Evolutionary conservation across 2,888 invertebrate species (phyloP), one percentile per base, ranked within the genome.

Genomic region (Diaphora mendica): DNA sequence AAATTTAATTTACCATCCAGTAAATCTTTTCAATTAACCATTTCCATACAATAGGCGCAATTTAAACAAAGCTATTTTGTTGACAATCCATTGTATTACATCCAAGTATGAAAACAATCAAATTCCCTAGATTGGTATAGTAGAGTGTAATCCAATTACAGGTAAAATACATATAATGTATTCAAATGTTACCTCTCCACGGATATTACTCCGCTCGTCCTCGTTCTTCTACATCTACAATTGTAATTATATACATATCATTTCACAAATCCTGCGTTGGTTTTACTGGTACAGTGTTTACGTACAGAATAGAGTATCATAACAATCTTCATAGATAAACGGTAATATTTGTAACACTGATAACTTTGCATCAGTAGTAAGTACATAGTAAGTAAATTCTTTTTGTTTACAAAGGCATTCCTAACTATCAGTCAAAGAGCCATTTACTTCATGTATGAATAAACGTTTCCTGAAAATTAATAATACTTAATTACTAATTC

Each of bases 141-240:
- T 67, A 75, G 73, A 3, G 73, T 26, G 20, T 79, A 83, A 85
- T 87, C 78, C 80, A 85, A 84, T 87, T 81, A 83, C 67, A n/a
- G 39, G 68, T 64, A 74, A 75, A 81, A 79, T 72, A 77, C 74
- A 67, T 67, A 55, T 77, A 80, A 78, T 62, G 73, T 84, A 86
- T 86, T 80, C 80, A 77, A 82, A 81, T 85, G 75, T 74, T 78
- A 55, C 70, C 70, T 39, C 66, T 74, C 55, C 64, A 62, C 26
- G 72, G 68, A 79, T 71, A 85, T 77, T 82, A 68, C 77, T 72
- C 71, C 83, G 84, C 86, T 83, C 85, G 80, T 84, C 76, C 79
- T 80, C 80, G 44, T 81, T 85, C 67, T 73, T 59, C 48, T 65
- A 74, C 51, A 85, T 85, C 83, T 85, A 73, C 79, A 83, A 85